Percentiles rank a stretch among this genome's conserved stretches.
Conservation (phyloP, 2,797 vertebrate species). For the Gephyroberyx darwinii region DNA sequence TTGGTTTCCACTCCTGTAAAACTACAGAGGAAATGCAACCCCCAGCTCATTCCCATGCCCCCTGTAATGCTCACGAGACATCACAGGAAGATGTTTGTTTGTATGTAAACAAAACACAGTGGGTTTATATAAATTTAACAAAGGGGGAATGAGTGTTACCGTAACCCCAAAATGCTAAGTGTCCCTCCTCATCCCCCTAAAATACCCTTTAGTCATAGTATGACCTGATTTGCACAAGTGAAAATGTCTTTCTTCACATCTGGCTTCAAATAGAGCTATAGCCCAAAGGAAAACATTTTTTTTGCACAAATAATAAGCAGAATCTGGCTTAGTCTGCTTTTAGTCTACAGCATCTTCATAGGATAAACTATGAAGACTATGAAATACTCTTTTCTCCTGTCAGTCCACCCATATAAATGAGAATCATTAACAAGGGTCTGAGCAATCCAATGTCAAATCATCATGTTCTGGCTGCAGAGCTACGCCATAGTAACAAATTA, state of each 20-base stretch:
- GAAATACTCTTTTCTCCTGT: no score
- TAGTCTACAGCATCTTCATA: slow-evolving; percentile 27
- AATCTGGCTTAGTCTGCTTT: slow-evolving; percentile 30
- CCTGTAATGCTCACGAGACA: neutral
- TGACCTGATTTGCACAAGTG: slow-evolving; percentile 55
- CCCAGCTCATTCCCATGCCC: neutral
- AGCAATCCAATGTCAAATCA: no score
- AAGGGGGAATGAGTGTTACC: neutral
- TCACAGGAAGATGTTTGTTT: neutral
- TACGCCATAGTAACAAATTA: no score
- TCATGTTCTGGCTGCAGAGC: no score
- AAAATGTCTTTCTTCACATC: slow-evolving; percentile 34
- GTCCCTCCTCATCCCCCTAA: slow-evolving; percentile 18
- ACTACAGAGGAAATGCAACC: slow-evolving; percentile 30
- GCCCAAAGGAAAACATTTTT: slow-evolving; percentile 9
- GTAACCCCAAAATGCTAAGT: neutral
- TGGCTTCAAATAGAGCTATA: slow-evolving; percentile 41
- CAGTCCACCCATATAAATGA: no score
- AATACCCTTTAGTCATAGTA: slow-evolving; percentile 29
- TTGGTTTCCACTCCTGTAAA: slow-evolving; percentile 8
- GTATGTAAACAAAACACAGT: slow-evolving; percentile 5
- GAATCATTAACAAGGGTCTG: no score
- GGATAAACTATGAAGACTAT: neutral
- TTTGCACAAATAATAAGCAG: slow-evolving; percentile 25
- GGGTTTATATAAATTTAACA: slow-evolving; percentile 12